These are phyloP conservation scores for Macaria liturata DNA, from an alignment of 2,888 invertebrate genomes.

Conservation along the genomic window DNA sequence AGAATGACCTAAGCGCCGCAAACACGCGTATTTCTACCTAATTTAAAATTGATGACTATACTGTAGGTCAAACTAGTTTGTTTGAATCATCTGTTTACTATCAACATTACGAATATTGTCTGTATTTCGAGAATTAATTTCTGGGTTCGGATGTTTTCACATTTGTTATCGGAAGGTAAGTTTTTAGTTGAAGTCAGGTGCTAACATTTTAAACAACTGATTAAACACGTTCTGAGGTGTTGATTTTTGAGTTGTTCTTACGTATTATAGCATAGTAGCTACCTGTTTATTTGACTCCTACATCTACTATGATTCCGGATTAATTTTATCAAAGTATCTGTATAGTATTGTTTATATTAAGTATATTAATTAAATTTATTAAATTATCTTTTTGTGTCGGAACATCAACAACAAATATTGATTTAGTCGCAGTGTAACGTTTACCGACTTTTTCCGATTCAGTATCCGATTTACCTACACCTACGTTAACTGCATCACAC, in stretches of 20 bases:
- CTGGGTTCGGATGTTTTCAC: slow-evolving; percentile 3
- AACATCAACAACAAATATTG: slow-evolving; percentile 6
- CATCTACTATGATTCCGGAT: too few relatives aligned
- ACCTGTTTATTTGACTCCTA: too few relatives aligned
- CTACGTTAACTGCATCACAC: slow-evolving; percentile 37
- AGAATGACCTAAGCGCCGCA: slow-evolving; percentile 6
- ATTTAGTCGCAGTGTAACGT: slow-evolving; percentile 18
- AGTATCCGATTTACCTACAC: slow-evolving; percentile 17
- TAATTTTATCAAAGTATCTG: too few relatives aligned
- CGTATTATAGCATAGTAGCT: too few relatives aligned
- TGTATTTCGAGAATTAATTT: too few relatives aligned
- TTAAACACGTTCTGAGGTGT: slow-evolving; percentile 28
- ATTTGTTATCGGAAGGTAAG: slow-evolving; percentile 7
- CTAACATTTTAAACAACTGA: slow-evolving; percentile 35
- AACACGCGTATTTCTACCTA: slow-evolving; percentile 9
- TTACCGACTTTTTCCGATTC: slow-evolving; percentile 19
- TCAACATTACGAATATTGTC: too few relatives aligned
- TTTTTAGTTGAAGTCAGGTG: slow-evolving; percentile 10
- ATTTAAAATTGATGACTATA: slow-evolving; percentile 10
- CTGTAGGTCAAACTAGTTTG: slow-evolving; percentile 1
- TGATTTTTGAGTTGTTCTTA: too few relatives aligned
- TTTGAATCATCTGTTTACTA: too few relatives aligned
- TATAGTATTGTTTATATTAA: too few relatives aligned
- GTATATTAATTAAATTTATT: too few relatives aligned
- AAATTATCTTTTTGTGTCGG: not conserved